These are phyloP conservation scores for Globia sparganii DNA, from an alignment of 2,888 invertebrate species.

Conservation along the genomic window DNA sequence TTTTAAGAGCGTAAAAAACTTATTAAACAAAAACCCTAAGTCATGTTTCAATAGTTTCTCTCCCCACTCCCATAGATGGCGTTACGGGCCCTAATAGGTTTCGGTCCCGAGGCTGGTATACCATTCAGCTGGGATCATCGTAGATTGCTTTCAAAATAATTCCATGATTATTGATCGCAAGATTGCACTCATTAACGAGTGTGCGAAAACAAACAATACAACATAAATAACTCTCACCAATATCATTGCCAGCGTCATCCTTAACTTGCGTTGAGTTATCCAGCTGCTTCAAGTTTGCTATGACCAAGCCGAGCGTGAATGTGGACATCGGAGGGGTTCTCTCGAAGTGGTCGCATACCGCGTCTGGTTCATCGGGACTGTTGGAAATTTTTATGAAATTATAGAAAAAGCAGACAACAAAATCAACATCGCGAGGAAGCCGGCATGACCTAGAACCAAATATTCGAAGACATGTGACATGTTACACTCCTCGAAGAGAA, in stretches of 20 bases:
- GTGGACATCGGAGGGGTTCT: conserved; percentile 94
- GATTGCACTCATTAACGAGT: background rate
- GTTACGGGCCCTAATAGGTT: background rate
- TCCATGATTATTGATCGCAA: background rate
- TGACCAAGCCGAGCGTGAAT: conserved; percentile 93
- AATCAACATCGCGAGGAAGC: too few relatives aligned
- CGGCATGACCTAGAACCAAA: too few relatives aligned
- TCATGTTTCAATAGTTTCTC: background rate
- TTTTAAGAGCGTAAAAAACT: background rate
- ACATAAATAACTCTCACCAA: conserved; percentile 70
- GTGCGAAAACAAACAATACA: background rate
- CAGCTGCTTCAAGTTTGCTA: conserved; percentile 91
- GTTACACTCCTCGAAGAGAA: too few relatives aligned
- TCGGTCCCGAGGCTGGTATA: background rate
- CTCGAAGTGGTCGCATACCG: conserved; percentile 93
- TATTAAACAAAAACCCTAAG: background rate
- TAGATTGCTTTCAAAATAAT: background rate
- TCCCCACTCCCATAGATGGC: background rate
- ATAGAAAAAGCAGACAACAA: too few relatives aligned
- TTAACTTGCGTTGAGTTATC: conserved; percentile 75
- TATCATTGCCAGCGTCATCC: conserved; percentile 78
- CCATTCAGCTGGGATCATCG: background rate
- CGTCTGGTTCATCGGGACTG: conserved; percentile 90
- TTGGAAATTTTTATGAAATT: background rate
- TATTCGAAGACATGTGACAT: too few relatives aligned